Evolutionary conservation across 2,888 invertebrate genomes (phyloP), one percentile per base, ranked within the genome.

Genomic region (Crematogaster levior): DNA sequence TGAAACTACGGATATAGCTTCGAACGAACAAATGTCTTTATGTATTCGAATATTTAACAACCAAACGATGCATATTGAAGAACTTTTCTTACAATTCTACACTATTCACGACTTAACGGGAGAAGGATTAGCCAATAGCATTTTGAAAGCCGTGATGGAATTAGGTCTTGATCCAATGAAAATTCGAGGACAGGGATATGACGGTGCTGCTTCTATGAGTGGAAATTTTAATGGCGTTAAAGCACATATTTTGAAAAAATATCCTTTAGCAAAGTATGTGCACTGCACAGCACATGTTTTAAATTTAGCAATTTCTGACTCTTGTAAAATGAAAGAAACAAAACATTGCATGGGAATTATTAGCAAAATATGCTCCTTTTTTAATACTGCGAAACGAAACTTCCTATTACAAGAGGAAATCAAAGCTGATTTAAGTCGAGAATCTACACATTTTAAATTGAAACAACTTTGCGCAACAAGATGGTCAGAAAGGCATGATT

Each of bases 171-270:
- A 37, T 61, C 21, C 21, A 61, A 61, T 40, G 21, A 61, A 61
- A 37, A 61, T 61, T 61, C 61, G 40, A 61, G 61, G 40, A 40
- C 61, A 61, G 21, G 15, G 61, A 21, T 61, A 61, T 2, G 37
- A 61, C 6, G 61, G 61, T 21, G 61, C 40, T 43, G 27, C 46
- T 65, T 65, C 65, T 2, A 65, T 65, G 46, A 65, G 43, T 46
- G 65, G 65, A 65, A 46, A 65, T 21, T 65, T 65, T 65, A 65
- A 65, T 65, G 46, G 65, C 5, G 65, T 65, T 27, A 65, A 61
- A 40, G 7, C 24, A 4, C 61, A 40, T 61, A 61, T 40, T 61
- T 61, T 40, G 6, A 61, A 61, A 0, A 61, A 61, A 21, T 61
- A 37, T 21, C 37, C 60, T 61, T 61, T 37, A 10, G 60, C 37